Evolutionary conservation across 2,888 invertebrate genomes (phyloP), one percentile per base, ranked within the genome.

Genomic region (Lepidochrysops patricia): DNA sequence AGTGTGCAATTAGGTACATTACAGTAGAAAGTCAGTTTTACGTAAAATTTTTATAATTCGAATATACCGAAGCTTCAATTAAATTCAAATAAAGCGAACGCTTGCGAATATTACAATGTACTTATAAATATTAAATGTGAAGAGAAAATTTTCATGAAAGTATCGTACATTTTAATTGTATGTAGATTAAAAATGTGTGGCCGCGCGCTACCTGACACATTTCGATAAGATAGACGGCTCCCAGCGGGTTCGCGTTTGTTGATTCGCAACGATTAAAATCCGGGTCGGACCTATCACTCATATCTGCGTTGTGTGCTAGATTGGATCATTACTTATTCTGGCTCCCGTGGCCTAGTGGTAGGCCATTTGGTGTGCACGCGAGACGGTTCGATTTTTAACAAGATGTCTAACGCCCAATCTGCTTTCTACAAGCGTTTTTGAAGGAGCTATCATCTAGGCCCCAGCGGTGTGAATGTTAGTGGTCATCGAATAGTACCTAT

Each of bases 211-310:
- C 32, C 29, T 19, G 15, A 54, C 32, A 54, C 12, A 54, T 54
- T 32, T 27, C 19, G 29, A 54, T 54, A 54, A 54, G 13, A 54
- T 32, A 15, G 54, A 54, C 54, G 29, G 54, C 54, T 54, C 54
- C 54, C 54, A 32, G 5, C 19, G 54, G 52, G 27, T 32, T 13
- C 29, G 32, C 13, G 29, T 32, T 54, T 54, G 54, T 54, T 54
- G 29, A 54, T 54, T 54, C 54, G 19, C 32, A 54, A 27, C 54
- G 54, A 54, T 54, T 54, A 54, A 54, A 52, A 54, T 32, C 27
- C 27, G 54, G 54, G 15, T 27, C 54, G 54, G 13, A 29, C 54
- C 15, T 54, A 27, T 54, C 54, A 54, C 32, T 54, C 54, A 54
- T 32, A 19, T 54, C 54, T 32, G 12, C 48, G 2, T 43, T 43